A percentile compares a stretch with the other conserved stretches of the same genome.
Evolutionary conservation across 2,113 vertebrate genomes (phyloP).

Genomic region (Aleadryas rufinucha): DNA sequence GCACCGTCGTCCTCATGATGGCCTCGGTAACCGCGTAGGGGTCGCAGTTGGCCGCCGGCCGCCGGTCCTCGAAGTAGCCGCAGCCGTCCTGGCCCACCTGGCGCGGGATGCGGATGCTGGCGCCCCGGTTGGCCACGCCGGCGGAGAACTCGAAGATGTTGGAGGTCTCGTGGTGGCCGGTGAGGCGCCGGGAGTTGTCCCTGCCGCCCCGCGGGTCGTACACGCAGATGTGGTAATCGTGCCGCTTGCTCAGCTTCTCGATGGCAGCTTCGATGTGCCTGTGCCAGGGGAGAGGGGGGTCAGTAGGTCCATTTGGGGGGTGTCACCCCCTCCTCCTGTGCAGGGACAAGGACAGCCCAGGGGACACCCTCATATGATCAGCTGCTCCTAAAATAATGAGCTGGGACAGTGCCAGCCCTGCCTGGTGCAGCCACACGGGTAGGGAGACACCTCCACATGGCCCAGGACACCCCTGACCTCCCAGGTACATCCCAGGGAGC

Average conservation of each 20-base stretch:
- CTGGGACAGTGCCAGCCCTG: not conserved
- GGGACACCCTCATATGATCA: not conserved
- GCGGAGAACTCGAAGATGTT: conserved; percentile 76
- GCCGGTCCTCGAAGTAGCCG: conserved; percentile 81
- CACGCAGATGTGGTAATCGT: conserved; percentile 70
- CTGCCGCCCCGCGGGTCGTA: conserved; percentile 74
- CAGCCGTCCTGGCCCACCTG: conserved; percentile 71
- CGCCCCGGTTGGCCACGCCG: conserved; percentile 72
- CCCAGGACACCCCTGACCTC: not conserved
- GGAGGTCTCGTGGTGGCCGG: conserved; percentile 74
- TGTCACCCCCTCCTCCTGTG: not conserved
- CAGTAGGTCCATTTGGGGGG: fast-evolving
- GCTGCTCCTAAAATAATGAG: not conserved
- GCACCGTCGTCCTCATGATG: conserved; percentile 70
- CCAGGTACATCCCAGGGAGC: not conserved
- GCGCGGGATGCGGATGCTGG: conserved; percentile 81
- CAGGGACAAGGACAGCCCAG: not conserved
- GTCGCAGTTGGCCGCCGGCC: conserved; percentile 81
- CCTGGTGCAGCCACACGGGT: not conserved
- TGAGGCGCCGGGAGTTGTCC: conserved; percentile 79
- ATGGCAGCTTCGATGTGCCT: conserved; percentile 77
- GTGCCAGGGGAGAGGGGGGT: not conserved
- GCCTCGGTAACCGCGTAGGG: conserved; percentile 73
- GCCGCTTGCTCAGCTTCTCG: conserved; percentile 73
- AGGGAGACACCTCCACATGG: fast-evolving